These are phyloP conservation scores for Drosophila mauritiana DNA, from an alignment of 1,140 invertebrate genomes.

Conservation along the genomic window DNA sequence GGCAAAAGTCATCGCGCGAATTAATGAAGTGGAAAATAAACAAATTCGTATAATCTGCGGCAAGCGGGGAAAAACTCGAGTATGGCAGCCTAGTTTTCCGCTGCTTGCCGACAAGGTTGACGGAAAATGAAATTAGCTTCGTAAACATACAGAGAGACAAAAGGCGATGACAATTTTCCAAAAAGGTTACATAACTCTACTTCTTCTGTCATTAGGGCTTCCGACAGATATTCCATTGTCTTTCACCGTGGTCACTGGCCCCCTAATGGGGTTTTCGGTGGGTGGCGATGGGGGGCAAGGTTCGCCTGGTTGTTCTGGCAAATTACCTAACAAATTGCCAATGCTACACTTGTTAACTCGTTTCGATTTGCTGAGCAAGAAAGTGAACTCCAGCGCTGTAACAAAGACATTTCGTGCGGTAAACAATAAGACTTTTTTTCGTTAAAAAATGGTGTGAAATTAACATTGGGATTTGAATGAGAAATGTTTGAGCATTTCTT, in stretches of 20 bases:
- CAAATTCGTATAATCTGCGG: slow-evolving; percentile 62
- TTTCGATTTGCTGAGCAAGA: slow-evolving; percentile 68
- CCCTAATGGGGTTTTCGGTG: slow-evolving; percentile 20
- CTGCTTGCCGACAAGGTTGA: slow-evolving; percentile 19
- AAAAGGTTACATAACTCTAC: slow-evolving; percentile 56
- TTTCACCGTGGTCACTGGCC: slow-evolving; percentile 52
- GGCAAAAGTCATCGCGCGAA: slow-evolving; percentile 61
- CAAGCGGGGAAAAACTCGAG: slow-evolving; percentile 1
- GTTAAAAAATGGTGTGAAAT: slow-evolving; percentile 36
- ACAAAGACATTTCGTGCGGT: slow-evolving; percentile 23
- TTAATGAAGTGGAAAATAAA: slow-evolving; percentile 82
- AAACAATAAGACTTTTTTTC: slow-evolving; percentile 8
- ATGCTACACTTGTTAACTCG: slow-evolving; percentile 76
- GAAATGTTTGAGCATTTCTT: background rate
- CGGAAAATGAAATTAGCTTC: slow-evolving; percentile 71
- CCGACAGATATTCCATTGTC: slow-evolving; percentile 15
- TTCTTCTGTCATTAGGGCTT: slow-evolving; percentile 26
- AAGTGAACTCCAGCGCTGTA: slow-evolving; percentile 32
- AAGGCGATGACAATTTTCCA: slow-evolving; percentile 62
- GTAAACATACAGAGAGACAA: slow-evolving; percentile 31
- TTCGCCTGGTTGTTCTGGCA: slow-evolving; percentile 54
- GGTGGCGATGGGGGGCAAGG: slow-evolving; percentile 10
- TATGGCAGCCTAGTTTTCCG: slow-evolving; percentile 17
- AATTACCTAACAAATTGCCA: slow-evolving; percentile 75
- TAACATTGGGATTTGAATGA: slow-evolving; percentile 11